Conservation (phyloP, 2,797 vertebrate genomes). For the Geotrypetes seraphini region DNA sequence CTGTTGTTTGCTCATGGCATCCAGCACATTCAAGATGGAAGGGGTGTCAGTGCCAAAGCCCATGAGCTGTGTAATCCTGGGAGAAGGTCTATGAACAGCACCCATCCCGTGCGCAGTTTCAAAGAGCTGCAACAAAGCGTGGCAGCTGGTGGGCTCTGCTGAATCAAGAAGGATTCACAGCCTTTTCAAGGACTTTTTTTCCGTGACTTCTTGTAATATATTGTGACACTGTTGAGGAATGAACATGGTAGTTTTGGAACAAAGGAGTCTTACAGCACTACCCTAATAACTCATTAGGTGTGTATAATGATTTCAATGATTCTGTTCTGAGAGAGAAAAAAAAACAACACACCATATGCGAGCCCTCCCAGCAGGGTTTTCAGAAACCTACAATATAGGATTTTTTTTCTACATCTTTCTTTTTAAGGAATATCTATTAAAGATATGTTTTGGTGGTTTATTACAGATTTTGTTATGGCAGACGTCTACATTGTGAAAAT, state of each 20-base stretch:
- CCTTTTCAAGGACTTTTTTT: slow-evolving; percentile 17
- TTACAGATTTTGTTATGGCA: slow-evolving; percentile 29
- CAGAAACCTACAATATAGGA: slow-evolving; percentile 20
- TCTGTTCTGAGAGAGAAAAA: not conserved
- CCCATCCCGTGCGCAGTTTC: slow-evolving; percentile 32
- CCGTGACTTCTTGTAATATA: not conserved
- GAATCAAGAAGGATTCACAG: slow-evolving; percentile 21
- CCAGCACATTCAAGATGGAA: slow-evolving; percentile 27
- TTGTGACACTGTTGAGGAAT: slow-evolving; percentile 27
- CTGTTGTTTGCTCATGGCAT: slow-evolving; percentile 31
- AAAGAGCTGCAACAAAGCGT: slow-evolving; percentile 26
- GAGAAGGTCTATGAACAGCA: slow-evolving; percentile 34
- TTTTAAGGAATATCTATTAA: slow-evolving; percentile 10
- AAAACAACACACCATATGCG: too few species aligned
- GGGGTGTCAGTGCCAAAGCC: slow-evolving; percentile 8
- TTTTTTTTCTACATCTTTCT: slow-evolving; percentile 24
- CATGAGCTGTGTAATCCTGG: slow-evolving; percentile 24
- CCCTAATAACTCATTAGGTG: not conserved
- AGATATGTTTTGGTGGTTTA: slow-evolving; percentile 12
- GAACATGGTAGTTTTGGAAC: slow-evolving; percentile 1
- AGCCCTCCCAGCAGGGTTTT: slow-evolving; percentile 14
- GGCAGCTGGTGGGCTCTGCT: slow-evolving; percentile 9
- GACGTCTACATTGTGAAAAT: slow-evolving; percentile 55
- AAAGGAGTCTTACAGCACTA: too few species aligned
- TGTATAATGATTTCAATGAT: slow-evolving; percentile 12